A percentile compares a stretch with the other conserved stretches of the same genome.
Evolutionary conservation across 1,140 invertebrate genomes (phyloP).

Genomic region (Dendrolimus punctatus): DNA sequence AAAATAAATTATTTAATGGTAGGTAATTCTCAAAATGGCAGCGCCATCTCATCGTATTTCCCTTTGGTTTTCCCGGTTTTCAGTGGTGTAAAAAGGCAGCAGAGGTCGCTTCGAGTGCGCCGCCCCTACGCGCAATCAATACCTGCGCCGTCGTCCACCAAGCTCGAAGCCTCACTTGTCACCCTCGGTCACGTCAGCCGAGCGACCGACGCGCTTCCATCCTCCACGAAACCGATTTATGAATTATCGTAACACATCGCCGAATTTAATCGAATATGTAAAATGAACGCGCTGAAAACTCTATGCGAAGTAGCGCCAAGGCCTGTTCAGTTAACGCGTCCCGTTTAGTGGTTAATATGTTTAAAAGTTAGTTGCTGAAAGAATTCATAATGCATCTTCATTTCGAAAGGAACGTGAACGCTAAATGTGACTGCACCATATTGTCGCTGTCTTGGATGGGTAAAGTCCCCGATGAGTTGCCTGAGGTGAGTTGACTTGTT

Average conservation of each 20-base stretch:
- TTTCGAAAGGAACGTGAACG: slow-evolving; percentile 94
- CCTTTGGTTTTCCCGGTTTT: slow-evolving; percentile 31
- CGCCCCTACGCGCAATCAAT: slow-evolving; percentile 52
- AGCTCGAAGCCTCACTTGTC: slow-evolving; percentile 37
- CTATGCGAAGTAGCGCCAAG: slow-evolving; percentile 7
- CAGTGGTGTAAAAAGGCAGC: slow-evolving; percentile 20
- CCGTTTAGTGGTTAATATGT: slow-evolving; percentile 8
- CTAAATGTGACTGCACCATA: slow-evolving; percentile 95
- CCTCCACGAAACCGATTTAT: slow-evolving; percentile 17
- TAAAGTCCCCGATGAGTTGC: slow-evolving; percentile 94
- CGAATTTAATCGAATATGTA: slow-evolving; percentile 15
- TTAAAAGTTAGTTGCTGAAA: slow-evolving; percentile 19
- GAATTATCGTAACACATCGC: slow-evolving; percentile 23
- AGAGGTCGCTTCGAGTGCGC: slow-evolving; percentile 39
- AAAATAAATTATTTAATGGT: neutral
- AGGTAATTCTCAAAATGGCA: slow-evolving; percentile 9
- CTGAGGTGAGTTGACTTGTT: slow-evolving; percentile 79
- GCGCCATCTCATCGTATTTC: slow-evolving; percentile 43
- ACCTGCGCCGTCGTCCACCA: slow-evolving; percentile 44
- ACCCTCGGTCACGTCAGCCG: slow-evolving; percentile 49
- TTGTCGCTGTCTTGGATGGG: slow-evolving; percentile 98
- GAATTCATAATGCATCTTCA: slow-evolving; percentile 84
- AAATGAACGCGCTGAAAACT: slow-evolving; percentile 16
- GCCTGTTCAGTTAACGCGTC: slow-evolving; percentile 3
- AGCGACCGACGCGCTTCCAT: slow-evolving; percentile 30